Percentiles rank a stretch among this genome's conserved stretches.
These are phyloP conservation scores for Chloroceryle inda DNA, from an alignment of 2,797 vertebrate species.

Conservation along the genomic window DNA sequence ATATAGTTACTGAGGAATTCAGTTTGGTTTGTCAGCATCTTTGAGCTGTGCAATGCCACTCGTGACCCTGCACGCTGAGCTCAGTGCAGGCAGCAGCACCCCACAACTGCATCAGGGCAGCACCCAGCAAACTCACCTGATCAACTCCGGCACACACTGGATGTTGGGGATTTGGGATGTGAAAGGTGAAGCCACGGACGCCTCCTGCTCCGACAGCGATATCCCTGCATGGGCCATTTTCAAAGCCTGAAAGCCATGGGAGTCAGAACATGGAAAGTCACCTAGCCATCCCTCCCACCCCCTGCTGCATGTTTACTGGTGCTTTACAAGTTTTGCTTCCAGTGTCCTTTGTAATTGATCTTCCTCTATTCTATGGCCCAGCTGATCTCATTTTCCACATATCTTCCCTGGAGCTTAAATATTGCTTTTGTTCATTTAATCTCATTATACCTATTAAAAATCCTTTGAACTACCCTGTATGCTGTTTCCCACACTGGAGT, in stretches of 20 bases:
- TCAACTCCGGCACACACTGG: slow-evolving; percentile 70
- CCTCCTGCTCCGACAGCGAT: slow-evolving; percentile 74
- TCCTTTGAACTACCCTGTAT: neutral
- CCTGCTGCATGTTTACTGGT: neutral
- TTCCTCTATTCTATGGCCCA: neutral
- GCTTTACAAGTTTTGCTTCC: neutral
- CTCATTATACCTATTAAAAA: neutral
- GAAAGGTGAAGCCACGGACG: slow-evolving; percentile 75
- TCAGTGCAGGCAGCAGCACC: neutral
- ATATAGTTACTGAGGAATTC: neutral
- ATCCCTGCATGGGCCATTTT: slow-evolving; percentile 77
- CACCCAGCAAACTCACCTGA: slow-evolving; percentile 55
- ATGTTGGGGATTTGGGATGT: slow-evolving; percentile 75
- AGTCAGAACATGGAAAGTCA: neutral
- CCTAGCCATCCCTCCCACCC: too few species aligned
- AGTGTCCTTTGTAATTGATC: neutral
- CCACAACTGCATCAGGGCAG: accelerated
- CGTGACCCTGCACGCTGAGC: accelerated
- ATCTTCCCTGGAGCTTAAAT: neutral
- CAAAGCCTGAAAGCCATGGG: slow-evolving; percentile 70
- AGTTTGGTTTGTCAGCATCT: neutral
- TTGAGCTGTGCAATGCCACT: neutral
- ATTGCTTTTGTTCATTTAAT: slow-evolving; percentile 7
- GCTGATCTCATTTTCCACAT: neutral
- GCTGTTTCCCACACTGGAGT: neutral